Evolutionary conservation across 2,888 invertebrate genomes (phyloP), one percentile per base, ranked within the genome.

Genomic region (Drosophila mimetica): DNA sequence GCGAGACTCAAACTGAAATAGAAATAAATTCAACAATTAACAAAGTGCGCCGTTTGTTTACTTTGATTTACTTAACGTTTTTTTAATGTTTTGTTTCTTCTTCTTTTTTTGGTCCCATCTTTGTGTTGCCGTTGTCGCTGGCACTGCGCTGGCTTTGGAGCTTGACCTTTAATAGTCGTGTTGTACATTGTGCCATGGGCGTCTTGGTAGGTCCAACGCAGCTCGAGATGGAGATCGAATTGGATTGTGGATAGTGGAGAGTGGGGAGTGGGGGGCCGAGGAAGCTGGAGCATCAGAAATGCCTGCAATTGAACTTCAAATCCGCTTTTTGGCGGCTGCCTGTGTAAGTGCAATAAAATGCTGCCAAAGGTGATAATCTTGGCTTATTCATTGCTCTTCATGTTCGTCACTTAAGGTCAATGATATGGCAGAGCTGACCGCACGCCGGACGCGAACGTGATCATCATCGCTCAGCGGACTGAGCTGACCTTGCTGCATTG

Each of bases 101-200:
- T n/a, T 28, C 16, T 37, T 37, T 25, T 48, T 59, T 65, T 18
- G 16, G 46, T 44, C 64, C 28, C 28, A 41, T 64, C 55, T 76
- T 16, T 59, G 37, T 63, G 47, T 57, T 57, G 60, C 44, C 47
- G 61, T 57, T 71, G 72, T 64, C 60, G 72, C 59, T 76, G 64
- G 58, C 54, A 37, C 22, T 60, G 60, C 44, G 60, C 44, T 46
- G 39, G 36, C 39, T 30, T 34, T 64, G 41, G 34, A 54, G 70
- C 58, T 53, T 85, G 79, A 82, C 84, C 84, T 84, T 84, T 82
- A 79, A 81, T 77, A 75, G 74, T 82, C 82, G 82, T 82, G 82
- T 79, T 82, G 75, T 74, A 71, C 65, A 85, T 79, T 82, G 64
- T 74, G 82, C 85, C 85, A 78, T 67, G 61, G 78, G 83, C 76